Base-by-base conservation (phyloP, 2,113 vertebrate genomes). In the Ciconia stormi region DNA sequence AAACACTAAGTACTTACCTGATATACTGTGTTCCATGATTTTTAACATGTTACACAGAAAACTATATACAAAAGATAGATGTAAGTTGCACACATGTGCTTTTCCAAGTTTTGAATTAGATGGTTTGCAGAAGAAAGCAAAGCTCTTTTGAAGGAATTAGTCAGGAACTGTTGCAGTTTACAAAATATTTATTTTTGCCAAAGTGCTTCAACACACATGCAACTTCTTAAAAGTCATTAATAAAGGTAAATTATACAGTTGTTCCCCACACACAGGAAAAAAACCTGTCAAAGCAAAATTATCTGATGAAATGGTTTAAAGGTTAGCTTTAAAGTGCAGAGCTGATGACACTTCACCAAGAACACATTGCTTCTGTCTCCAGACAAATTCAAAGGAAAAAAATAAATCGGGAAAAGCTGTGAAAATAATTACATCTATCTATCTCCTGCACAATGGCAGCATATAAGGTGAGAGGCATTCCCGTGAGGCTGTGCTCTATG, bases 31-130 rank as follows among this genome's bases (percentile, higher is more conserved):
- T 46, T 10, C 10, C 8, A 0, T 19, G 22, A 2, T 30, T 63
- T 77, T 55, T 44, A 44, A 62, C 17, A 0, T 1, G 6, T 14
- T 34, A 2, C 30, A 8, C 40, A 13, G 47, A 36, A 70, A 79
- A 10, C 27, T 38, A 0, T 2, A 0, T 16, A 1, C 1, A 0
- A 38, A 52, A 52, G n/a, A 8, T 3, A 26, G 13, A 6, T 11
- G 3, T 2, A 36, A 67, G 47, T 34, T 49, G 12, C 52, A 0
- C 1, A 0, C 3, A 3, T 25, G 13, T 19, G 27, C 22, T 67
- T 81, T 32, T 13, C 67, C 36, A 25, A 32, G 9, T 23, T 42
- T 32, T 11, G 22, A 19, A 9, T 70, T 23, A 6, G 10, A 1
- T 29, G 17, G 7, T 20, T 74, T n/a, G 63, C 36, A 44, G 53